phyloP scores from a whole-genome alignment of 2,797 vertebrate genomes.

The Caiman crocodilus region DNA sequence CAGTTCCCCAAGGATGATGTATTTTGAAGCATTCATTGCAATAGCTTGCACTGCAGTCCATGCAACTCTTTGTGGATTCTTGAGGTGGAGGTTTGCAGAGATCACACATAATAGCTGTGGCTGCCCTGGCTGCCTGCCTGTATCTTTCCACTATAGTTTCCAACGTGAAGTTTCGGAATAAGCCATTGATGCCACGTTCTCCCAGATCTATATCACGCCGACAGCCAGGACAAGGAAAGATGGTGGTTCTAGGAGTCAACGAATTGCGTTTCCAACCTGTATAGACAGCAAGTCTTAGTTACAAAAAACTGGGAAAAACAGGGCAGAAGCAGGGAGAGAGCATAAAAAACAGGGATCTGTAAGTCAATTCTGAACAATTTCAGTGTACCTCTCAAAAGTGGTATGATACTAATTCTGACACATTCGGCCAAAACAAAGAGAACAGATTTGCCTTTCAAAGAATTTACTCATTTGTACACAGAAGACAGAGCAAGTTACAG shows the following conservation, averaged over 20 bases:
- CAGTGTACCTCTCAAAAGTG: background rate
- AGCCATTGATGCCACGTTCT: conserved; percentile 95
- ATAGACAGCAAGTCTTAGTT: conserved; percentile 84
- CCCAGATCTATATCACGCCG: conserved; percentile 95
- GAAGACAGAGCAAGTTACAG: background rate
- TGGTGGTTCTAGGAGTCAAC: conserved; percentile 89
- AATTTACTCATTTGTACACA: background rate
- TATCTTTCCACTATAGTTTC: conserved; percentile 97
- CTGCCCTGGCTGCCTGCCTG: conserved; percentile 94
- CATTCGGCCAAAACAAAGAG: conserved; percentile 46
- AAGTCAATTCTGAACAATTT: background rate
- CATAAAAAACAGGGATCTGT: background rate
- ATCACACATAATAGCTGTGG: conserved; percentile 95
- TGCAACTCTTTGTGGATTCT: conserved; percentile 98
- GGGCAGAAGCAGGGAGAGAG: conserved; percentile 49
- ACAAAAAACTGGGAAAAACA: conserved; percentile 16
- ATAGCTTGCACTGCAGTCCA: conserved; percentile 98
- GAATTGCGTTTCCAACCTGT: conserved; percentile 93
- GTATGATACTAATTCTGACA: background rate
- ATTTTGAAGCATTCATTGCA: conserved; percentile 98
- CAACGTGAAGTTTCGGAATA: conserved; percentile 97
- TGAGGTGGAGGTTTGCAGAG: conserved; percentile 93
- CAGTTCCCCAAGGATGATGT: conserved; percentile 96
- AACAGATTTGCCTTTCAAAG: background rate
- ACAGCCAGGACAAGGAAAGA: conserved; percentile 94